Base-by-base conservation (phyloP, 2,113 vertebrate genomes). In the Balaenoptera acutorostrata region DNA sequence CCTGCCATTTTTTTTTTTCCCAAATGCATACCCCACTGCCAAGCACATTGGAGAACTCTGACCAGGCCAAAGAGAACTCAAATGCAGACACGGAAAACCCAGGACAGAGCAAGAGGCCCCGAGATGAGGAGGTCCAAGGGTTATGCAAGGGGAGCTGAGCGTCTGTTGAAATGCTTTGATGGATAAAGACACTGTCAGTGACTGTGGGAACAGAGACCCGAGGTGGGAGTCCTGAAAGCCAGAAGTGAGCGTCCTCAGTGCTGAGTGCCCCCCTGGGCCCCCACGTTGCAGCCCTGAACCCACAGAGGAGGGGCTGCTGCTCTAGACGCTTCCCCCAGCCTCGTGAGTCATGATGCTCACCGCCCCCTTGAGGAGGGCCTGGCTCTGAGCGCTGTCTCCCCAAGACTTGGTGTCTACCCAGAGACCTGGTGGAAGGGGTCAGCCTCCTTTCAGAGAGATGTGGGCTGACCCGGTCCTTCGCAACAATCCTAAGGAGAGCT, bases 331-430 rank as follows among this genome's bases (percentile, higher is more conserved):
- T 29, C 33, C 46, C 21, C 49, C 46, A 61, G 29, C 11, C 36
- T n/a, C 0, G 0, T 13, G 25, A 33, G 8, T 46, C 29, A 2
- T 3, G 25, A 6, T 39, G n/a, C 14, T 55, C 41, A 0, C 11
- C 57, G 81, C 17, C 10, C 6, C 15, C 15, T 2, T 46, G 33
- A 63, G 71, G 13, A 33, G 27, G 33, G 11, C 31, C 36, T 31
- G 31, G 8, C 46, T 36, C 81, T 25, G 29, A 77, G 20, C 27
- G 57, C 52, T 63, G 5, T 57, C 41, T 75, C 7, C 27, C 27
- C 8, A 29, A 36, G n/a, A 6, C 21, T 29, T 44, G n/a, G 15
- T 23, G 31, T 92, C 39, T 20, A 13, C 23, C n/a, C 18, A n/a
- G n/a, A 83, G 31, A 90, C 39, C 21, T 39, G 14, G n/a, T 36